Conservation (phyloP, 2,113 vertebrate species). For the Fukomys damarensis region DNA sequence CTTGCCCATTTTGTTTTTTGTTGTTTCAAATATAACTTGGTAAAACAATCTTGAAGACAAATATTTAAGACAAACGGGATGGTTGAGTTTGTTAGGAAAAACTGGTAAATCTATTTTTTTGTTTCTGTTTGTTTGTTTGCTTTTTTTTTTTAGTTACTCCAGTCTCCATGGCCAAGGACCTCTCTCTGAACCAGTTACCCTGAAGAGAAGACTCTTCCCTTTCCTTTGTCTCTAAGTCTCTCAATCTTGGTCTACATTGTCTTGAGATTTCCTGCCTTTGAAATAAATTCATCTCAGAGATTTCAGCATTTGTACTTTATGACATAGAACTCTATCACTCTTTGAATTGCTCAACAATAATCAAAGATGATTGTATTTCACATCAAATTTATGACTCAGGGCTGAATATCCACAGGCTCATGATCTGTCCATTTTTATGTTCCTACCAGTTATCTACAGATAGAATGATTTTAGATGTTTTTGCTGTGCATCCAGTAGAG, state of each 20-base stretch:
- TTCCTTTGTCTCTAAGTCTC: background rate
- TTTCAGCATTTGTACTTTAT: background rate
- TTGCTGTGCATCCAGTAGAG: background rate
- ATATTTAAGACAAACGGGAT: background rate
- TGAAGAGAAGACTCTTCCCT: background rate
- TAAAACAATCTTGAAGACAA: background rate
- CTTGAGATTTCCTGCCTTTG: background rate
- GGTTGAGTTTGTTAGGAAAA: background rate
- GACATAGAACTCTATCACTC: background rate
- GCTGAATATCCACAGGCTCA: rapidly evolving
- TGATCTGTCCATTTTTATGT: background rate
- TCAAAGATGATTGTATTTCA: background rate
- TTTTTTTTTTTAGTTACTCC: background rate
- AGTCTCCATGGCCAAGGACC: background rate
- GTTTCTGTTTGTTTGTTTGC: background rate
- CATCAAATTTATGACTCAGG: background rate
- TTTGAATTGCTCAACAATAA: background rate
- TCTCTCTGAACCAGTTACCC: background rate
- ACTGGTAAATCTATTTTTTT: background rate
- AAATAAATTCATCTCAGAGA: background rate
- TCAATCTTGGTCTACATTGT: background rate
- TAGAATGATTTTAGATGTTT: background rate
- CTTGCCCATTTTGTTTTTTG: background rate
- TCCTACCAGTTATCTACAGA: background rate
- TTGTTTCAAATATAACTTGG: background rate